These are phyloP conservation scores for Thermophis baileyi DNA, from an alignment of 2,113 vertebrate genomes.

Conservation along the genomic window DNA sequence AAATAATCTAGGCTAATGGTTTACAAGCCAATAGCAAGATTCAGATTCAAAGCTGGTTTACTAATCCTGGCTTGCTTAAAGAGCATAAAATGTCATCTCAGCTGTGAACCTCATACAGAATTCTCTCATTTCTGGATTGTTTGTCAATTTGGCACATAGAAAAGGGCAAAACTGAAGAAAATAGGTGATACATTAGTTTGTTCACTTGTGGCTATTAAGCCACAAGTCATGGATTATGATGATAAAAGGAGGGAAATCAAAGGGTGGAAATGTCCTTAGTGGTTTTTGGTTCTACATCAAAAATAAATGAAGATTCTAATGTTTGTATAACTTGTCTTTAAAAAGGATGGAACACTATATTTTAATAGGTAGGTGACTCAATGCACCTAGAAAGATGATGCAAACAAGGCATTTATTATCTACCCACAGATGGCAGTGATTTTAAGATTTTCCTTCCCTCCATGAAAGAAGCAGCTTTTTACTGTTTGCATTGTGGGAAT, in stretches of 20 bases:
- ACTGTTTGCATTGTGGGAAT: slow-evolving; percentile 22
- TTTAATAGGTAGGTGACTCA: background rate
- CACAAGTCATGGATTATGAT: background rate
- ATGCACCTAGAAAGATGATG: slow-evolving; percentile 17
- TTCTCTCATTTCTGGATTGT: background rate
- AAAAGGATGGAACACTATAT: rapidly evolving
- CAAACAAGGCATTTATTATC: slow-evolving; percentile 26
- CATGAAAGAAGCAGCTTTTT: background rate
- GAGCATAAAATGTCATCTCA: no score
- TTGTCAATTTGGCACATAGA: background rate
- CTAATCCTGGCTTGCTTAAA: background rate
- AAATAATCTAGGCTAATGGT: background rate
- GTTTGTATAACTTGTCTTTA: background rate
- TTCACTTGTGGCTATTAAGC: background rate
- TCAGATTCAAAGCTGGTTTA: background rate
- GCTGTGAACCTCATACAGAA: background rate
- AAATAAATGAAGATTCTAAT: background rate
- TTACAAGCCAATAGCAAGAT: background rate
- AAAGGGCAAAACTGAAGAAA: background rate
- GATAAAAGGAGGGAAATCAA: background rate
- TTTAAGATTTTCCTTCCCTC: background rate
- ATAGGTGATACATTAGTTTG: background rate
- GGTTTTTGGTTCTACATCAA: no score
- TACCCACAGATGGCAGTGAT: background rate
- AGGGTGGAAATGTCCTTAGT: background rate